These are phyloP conservation scores for Ceratitis capitata DNA, from an alignment of 1,140 invertebrate genomes.

Conservation along the genomic window DNA sequence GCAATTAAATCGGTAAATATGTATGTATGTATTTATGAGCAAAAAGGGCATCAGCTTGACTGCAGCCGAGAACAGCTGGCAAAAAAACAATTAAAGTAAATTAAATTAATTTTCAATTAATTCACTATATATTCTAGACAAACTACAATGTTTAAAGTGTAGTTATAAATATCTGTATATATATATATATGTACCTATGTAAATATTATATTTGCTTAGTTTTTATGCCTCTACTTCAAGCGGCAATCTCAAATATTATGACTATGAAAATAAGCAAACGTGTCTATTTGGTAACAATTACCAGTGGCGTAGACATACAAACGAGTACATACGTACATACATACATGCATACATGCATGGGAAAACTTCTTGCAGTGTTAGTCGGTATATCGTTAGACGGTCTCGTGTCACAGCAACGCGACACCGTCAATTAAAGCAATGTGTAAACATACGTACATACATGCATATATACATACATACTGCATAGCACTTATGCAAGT, in stretches of 20 bases:
- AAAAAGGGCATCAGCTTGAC: too few species aligned
- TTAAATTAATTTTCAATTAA: slow-evolving; percentile 17
- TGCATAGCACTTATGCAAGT: neutral
- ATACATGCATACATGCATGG: neutral
- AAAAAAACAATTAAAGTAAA: neutral
- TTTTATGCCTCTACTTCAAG: too few species aligned
- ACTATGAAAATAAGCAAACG: too few species aligned
- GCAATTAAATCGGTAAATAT: neutral
- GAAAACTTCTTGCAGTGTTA: neutral
- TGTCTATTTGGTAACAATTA: neutral
- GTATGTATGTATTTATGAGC: neutral
- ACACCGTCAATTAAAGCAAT: neutral
- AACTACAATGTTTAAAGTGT: too few species aligned
- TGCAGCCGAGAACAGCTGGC: neutral
- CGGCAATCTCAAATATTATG: too few species aligned
- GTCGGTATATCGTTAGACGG: neutral
- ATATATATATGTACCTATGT: too few species aligned
- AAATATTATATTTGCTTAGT: too few species aligned
- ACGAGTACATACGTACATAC: neutral
- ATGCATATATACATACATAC: neutral
- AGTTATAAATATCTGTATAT: too few species aligned
- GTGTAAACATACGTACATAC: neutral
- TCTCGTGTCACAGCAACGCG: slow-evolving; percentile 8
- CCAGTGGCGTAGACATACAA: neutral
- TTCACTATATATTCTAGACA: neutral